Percentiles rank a stretch among this genome's conserved stretches.
Conservation (phyloP, 2,888 invertebrate species). For the Seira musarum region DNA sequence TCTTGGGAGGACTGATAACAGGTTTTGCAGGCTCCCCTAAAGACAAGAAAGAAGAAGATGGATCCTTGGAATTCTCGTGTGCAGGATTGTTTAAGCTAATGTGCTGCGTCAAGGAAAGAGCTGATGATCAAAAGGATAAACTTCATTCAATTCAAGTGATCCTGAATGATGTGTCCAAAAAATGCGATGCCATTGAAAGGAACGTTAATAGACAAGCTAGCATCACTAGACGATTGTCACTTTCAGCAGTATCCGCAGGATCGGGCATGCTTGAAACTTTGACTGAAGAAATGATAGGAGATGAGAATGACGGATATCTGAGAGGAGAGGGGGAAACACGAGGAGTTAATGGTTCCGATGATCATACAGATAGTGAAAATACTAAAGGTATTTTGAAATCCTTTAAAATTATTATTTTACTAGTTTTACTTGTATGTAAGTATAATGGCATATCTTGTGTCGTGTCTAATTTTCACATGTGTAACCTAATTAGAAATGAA, state of each 20-base stretch:
- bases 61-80: conserved; percentile 75
- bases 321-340: too few relatives aligned
- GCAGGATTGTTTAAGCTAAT: conserved; percentile 76
- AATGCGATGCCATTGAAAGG: conserved; percentile 73
- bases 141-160: conserved; percentile 73
- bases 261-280: background rate
- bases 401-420: too few relatives aligned
- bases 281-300: conserved; percentile 56
- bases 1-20: conserved; percentile 69
- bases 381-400: conserved; percentile 9
- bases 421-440: too few relatives aligned
- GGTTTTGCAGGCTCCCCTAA: conserved; percentile 53
- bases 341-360: background rate
- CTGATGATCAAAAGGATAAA: conserved; percentile 73
- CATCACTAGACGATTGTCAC: conserved; percentile 16
- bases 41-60: conserved; percentile 71
- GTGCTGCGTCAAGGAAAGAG: conserved; percentile 74
- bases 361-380: conserved; percentile 8
- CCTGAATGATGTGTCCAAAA: conserved; percentile 73
- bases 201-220: conserved; percentile 25
- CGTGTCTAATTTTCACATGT: background rate
- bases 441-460: background rate
- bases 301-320: background rate
- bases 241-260: background rate
- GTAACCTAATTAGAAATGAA: conserved; percentile 13